Evolutionary conservation across 2,888 invertebrate species (phyloP), one percentile per base, ranked within the genome.

Genomic region (Drosophila pseudotalamancana): DNA sequence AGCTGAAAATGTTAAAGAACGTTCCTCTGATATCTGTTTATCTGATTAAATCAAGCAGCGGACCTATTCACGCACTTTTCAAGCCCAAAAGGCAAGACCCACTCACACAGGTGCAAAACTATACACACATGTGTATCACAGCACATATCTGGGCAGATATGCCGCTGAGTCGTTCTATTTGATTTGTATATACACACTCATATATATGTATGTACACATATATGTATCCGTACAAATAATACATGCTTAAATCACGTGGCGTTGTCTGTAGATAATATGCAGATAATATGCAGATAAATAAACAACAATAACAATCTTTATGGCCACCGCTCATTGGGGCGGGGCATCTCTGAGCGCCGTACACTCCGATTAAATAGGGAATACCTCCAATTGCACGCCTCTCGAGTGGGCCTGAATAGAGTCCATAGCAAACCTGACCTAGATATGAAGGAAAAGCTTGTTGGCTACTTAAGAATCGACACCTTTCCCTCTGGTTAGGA

Each of bases 151-250:
- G 25, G 42, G 8, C 18, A 61, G 60, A 54, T 54, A 40, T 62
- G 31, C 53, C 70, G 34, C 49, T 51, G 70, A 62, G 54, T 46
- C 57, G 65, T 54, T 29, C 53, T 65, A 57, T 45, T 53, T 50
- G 34, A 49, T 49, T 39, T 62, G 32, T 45, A 34, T 35, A 29
- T 19, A 21, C n/a, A n/a, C n/a, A n/a, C n/a, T n/a, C n/a, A n/a
- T 12, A 37, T 35, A 55, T 54, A 21, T 31, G 16, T 8, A 14
- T 19, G 37, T 43, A 49, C 29, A 71, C 46, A 59, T 66, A 72
- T 72, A 61, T 61, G 76, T 66, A 78, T 85, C 82, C 82, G 69
- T 72, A 43, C 72, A 80, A 85, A 80, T 80, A 68, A 68, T 61
- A 61, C 61, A 72, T 56, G 68, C 68, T 46, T 45, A 42, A 50